Base-by-base conservation (phyloP, 2,113 vertebrate genomes). In the Hippocampus zosterae region DNA sequence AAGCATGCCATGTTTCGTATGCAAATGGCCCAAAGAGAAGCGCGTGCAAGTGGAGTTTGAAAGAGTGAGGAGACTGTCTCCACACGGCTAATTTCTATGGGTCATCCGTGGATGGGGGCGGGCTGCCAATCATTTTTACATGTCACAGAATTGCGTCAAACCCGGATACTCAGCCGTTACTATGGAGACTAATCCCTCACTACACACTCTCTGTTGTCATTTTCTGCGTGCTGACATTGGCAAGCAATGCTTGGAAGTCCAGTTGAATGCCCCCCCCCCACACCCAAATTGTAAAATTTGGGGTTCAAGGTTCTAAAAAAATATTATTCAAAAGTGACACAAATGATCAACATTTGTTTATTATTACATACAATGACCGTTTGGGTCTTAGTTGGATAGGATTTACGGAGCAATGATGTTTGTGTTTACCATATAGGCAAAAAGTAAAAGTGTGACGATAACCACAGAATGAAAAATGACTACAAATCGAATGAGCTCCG, bases 101-200 rank as follows among this genome's bases (percentile, higher is more conserved):
- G 96, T 97, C 95, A 97, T 94, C 93, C 95, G 93, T 92, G 92
- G 92, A 94, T 94, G 40, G 92, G 96, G 95, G 94, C 93, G 94
- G 94, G 90, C 92, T 95, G 96, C 94, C 96, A 98, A 95, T 97
- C 95, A 96, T 93, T 94, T 95, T 95, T 94, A 94, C 92, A 96
- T 97, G 95, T 95, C 94, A 94, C 94, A 96, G 94, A 96, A 96
- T 95, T 93, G 95, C n/a, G 94, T 95, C 94, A 93, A 50, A 93
- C 96, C 95, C 93, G 94, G 94, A 95, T 95, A 93, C 93, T 94
- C 95, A 93, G 92, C 91, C 77, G 95, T 96, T 97, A 93, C 96
- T 91, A 97, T 96, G 95, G 95, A 93, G 92, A 98, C 94, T 97
- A 96, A 98, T 96, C 95, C 92, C 80, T 81, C 78, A 61, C 72